phyloP scores from a whole-genome alignment of 1,140 invertebrate genomes.

The Heliconius melpomene region DNA sequence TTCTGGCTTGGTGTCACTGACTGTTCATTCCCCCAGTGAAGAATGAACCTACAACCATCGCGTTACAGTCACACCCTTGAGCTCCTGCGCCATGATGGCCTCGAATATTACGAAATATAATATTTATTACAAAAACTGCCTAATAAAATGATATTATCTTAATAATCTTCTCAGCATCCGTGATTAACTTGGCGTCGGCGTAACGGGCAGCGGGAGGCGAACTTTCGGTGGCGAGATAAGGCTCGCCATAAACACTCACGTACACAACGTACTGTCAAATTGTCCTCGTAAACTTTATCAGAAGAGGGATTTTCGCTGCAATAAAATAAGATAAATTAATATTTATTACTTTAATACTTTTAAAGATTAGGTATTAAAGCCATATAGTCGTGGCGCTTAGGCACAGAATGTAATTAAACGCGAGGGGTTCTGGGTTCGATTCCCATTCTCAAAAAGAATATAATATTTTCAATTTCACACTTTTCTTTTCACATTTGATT shows the following conservation, averaged over 20 bases:
- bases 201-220: constrained; percentile 32
- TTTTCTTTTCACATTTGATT: too few relatives aligned
- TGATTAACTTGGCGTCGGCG: constrained; percentile 32
- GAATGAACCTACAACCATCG: too few relatives aligned
- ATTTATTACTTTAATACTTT: not conserved
- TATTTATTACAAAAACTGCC: not conserved
- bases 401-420: too few relatives aligned
- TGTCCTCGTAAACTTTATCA: constrained; percentile 50
- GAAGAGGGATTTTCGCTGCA: constrained; percentile 32
- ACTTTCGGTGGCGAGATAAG: constrained; percentile 48
- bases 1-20: too few relatives aligned
- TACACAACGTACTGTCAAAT: constrained; percentile 46
- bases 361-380: not conserved
- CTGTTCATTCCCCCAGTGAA: too few relatives aligned
- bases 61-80: too few relatives aligned
- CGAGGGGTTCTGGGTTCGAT: too few relatives aligned
- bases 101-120: not conserved
- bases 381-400: too few relatives aligned
- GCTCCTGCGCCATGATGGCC: not conserved
- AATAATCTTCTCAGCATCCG: constrained; percentile 27
- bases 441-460: too few relatives aligned
- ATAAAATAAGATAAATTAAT: constrained; percentile 21
- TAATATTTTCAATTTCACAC: too few relatives aligned
- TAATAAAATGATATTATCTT: constrained; percentile 7
- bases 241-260: constrained; percentile 44